phyloP scores from a whole-genome alignment of 2,113 vertebrate genomes.

The Sprattus sprattus region DNA sequence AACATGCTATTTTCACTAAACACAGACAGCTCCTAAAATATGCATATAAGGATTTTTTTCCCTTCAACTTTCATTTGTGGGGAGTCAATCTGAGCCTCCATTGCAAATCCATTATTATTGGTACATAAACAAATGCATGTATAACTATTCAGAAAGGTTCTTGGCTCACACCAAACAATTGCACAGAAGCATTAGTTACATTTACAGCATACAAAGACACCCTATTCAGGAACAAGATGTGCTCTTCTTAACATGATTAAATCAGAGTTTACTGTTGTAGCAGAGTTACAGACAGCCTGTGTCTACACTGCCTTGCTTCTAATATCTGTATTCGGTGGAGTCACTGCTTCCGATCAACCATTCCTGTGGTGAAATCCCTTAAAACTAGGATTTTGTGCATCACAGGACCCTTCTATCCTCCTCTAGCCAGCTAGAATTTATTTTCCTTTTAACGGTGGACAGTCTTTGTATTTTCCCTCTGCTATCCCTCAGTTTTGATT shows the following conservation, averaged over 20 bases:
- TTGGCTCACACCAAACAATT: no score
- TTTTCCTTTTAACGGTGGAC: background rate
- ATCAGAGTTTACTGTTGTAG: no score
- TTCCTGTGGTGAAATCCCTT: background rate
- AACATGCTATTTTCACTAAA: background rate
- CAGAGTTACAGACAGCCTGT: no score
- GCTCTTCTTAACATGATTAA: no score
- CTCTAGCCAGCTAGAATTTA: background rate
- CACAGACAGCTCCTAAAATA: background rate
- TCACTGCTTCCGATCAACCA: background rate
- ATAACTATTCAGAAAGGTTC: no score
- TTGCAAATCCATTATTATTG: background rate
- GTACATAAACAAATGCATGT: no score
- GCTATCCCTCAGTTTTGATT: background rate
- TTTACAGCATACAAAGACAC: no score
- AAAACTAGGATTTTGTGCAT: constrained; percentile 2
- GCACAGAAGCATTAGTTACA: background rate
- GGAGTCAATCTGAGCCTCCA: background rate
- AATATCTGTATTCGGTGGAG: background rate
- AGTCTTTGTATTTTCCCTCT: background rate
- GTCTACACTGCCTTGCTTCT: background rate
- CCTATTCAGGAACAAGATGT: no score
- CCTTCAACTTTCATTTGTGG: background rate
- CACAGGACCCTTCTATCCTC: background rate
- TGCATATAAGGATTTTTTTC: background rate